Base-by-base conservation (phyloP, 2,888 invertebrate species). In the Eucera pruinosa region DNA sequence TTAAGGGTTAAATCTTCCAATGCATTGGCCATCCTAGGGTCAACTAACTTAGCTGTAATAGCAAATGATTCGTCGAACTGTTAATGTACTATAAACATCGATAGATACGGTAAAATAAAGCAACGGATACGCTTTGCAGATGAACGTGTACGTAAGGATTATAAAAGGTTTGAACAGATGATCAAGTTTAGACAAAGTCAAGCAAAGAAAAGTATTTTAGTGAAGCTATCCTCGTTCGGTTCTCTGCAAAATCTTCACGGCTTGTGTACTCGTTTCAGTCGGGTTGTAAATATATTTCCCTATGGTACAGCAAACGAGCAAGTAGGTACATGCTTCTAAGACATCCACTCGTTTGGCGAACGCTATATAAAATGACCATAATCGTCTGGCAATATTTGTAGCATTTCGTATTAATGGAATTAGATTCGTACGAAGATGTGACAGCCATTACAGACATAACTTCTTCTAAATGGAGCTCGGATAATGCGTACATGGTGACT, bases 331-430 rank as follows among this genome's bases (percentile, higher is more conserved):
- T 0, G 25, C 30, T 20, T 7, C 27, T 52, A 20, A 58, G 43
- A 27, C 39, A 18, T 25, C 0, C 61, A 45, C 58, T 27, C 25
- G 47, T 33, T 70, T 70, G 58, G 50, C 7, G 13, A 25, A 66
- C 57, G 57, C n/a, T 47, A 52, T 30, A 39, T 57, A 25, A 30
- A 20, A 52, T 23, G 48, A 33, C 20, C 58, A 57, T 43, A 1
- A 15, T 9, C 27, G 11, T 18, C 15, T 43, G 18, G 0, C 3
- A 18, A 39, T 36, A 13, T 50, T 36, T 54, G 0, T 25, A 96
- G 95, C 95, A 96, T 91, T 97, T 96, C 88, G 95, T 97, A 90
- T 93, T 97, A 41, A 93, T 97, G 58, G 97, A 97, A 93, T 97
- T 96, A 91, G 92, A 92, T 3, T 92, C 94, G 13, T 93, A 93